These are phyloP conservation scores for Teleiodes luculella DNA, from an alignment of 2,888 invertebrate species.

Conservation along the genomic window DNA sequence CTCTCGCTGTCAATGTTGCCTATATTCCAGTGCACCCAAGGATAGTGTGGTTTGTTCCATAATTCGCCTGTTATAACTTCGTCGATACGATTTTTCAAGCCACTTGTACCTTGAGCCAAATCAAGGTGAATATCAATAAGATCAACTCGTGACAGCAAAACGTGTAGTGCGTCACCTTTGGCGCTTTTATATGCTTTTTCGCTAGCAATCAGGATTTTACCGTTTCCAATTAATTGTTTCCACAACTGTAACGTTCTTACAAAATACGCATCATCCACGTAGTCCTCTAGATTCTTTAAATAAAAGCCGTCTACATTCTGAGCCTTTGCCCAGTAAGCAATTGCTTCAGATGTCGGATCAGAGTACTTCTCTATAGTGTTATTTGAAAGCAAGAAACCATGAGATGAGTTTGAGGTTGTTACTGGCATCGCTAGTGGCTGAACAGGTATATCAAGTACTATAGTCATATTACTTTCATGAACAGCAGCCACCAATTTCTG, in stretches of 20 bases:
- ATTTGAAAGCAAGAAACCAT: conserved; percentile 60
- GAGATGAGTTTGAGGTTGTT: conserved; percentile 36
- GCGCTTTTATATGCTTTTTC: conserved; percentile 74
- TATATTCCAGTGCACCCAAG: conserved; percentile 90
- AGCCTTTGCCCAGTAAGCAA: conserved; percentile 67
- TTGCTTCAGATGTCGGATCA: conserved; percentile 59
- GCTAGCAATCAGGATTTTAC: conserved; percentile 83
- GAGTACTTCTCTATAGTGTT: conserved; percentile 51
- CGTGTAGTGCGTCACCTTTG: conserved; percentile 68
- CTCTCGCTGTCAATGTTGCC: conserved; percentile 82
- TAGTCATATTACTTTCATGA: conserved; percentile 84
- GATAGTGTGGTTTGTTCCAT: conserved; percentile 80
- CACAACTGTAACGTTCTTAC: conserved; percentile 80
- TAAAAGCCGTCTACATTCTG: conserved; percentile 94
- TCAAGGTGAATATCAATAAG: conserved; percentile 84
- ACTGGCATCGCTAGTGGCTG: conserved; percentile 53
- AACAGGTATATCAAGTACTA: conserved; percentile 88
- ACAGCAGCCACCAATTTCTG: conserved; percentile 79
- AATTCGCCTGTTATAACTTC: conserved; percentile 76
- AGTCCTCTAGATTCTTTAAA: conserved; percentile 86
- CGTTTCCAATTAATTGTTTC: conserved; percentile 82
- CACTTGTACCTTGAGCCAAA: conserved; percentile 75
- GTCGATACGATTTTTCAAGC: conserved; percentile 79
- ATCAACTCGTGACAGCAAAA: conserved; percentile 83
- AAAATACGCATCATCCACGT: conserved; percentile 80